Base-by-base conservation (phyloP, 92 coral and sea anemone species). In the Actinostola sp. region DNA sequence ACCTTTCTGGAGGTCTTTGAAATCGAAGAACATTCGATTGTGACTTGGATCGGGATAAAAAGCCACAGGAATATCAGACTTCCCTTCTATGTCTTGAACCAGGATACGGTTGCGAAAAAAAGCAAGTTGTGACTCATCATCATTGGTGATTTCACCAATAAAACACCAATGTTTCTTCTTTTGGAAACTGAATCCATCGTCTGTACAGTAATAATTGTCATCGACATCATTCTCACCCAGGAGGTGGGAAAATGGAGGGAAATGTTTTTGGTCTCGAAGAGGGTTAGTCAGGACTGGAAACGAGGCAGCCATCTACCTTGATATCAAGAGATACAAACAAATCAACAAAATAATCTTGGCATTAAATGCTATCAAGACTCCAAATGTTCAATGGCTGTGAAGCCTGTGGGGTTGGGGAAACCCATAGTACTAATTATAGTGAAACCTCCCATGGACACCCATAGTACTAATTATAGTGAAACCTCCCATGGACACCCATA, bases 1-100 rank as follows among this genome's bases (percentile, higher is more conserved):
- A 24, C 74, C 74, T 43, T 68, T 68, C 33, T 52, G 36, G 13
- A 68, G 54, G 31, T 38, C 50, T 3, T 61, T 68, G 48, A 68
- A 68, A 31, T 68, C 74, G 21, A 68, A 68, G 50, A 49, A 68
- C 62, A 30, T 52, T n/a, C 74, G 46, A 51, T 42, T 50, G 15
- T 50, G 44, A 8, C 31, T 46, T 36, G 74, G 74, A 26, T 68
- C 74, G 8, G 74, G 74, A 42, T 68, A 68, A 31, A 68, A 68
- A 0, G 74, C 74, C 20, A 26, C 56, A 8, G 74, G 58, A 23
- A 68, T 68, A 52, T 51, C 34, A 21, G 43, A 33, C 11, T 50
- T 30, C 0, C 74, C 74, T 50, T 49, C 62, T 12, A 68, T 31
- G 30, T 68, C 74, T 51, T 68, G 50, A 12, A 68, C 48, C 74